Evolutionary conservation across 2,797 vertebrate genomes (phyloP).

Genomic region (Acanthiza pusilla): DNA sequence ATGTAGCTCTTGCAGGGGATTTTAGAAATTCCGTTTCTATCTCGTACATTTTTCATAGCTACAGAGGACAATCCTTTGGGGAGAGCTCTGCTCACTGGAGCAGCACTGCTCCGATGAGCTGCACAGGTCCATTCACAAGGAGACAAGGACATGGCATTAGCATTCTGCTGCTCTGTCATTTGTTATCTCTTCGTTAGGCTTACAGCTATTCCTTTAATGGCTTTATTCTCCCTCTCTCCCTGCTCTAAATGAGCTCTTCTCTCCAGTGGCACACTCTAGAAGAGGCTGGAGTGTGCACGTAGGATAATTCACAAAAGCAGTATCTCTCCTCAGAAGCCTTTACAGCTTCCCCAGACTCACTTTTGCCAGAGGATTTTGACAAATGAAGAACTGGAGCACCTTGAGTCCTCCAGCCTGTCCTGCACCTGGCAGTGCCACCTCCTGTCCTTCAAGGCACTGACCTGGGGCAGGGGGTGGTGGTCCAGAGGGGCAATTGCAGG

Average conservation of each 20-base stretch:
- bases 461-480: neutral
- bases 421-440: neutral
- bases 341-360: neutral
- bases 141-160: neutral
- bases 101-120: neutral
- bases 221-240: neutral
- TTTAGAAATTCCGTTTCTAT: neutral
- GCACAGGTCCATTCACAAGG: neutral
- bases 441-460: neutral
- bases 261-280: slow-evolving; percentile 9
- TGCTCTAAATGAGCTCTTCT: neutral
- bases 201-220: slow-evolving; percentile 35
- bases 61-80: neutral
- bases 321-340: neutral
- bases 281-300: neutral
- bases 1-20: neutral
- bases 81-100: neutral
- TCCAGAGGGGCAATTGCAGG: neutral
- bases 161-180: neutral
- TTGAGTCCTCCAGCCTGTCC: neutral
- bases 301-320: neutral
- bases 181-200: neutral
- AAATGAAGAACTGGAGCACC: neutral
- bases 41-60: neutral
- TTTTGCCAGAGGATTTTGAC: neutral